Percentiles rank a stretch among this genome's conserved stretches.
Conservation (phyloP, 2,113 vertebrate species). For the human (Homo sapiens) region GRCh38 chr2:203704501-203705000, state of each 20-base stretch:
- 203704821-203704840: constrained; percentile 16
- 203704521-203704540: not conserved
- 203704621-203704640: constrained; percentile 18
- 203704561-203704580: not conserved
- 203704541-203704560: not conserved
- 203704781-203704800: not conserved
- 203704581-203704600: constrained; percentile 1
- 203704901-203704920: constrained; percentile 25
- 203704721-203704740: constrained; percentile 9
- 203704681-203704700: not conserved
- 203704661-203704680: not conserved
- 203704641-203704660: not conserved
- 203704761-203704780: not conserved
- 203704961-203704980: not conserved
- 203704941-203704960: not conserved
- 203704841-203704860: not conserved
- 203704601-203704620: not conserved
- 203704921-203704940: constrained; percentile 16
- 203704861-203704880: not conserved
- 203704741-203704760: not conserved
- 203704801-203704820: not conserved
- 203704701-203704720: not conserved
- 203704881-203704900: constrained; percentile 3
- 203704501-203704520: constrained; percentile 6
- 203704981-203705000: not conserved